Base-by-base conservation (phyloP, 2,888 invertebrate species). In the Cephus runcator region DNA sequence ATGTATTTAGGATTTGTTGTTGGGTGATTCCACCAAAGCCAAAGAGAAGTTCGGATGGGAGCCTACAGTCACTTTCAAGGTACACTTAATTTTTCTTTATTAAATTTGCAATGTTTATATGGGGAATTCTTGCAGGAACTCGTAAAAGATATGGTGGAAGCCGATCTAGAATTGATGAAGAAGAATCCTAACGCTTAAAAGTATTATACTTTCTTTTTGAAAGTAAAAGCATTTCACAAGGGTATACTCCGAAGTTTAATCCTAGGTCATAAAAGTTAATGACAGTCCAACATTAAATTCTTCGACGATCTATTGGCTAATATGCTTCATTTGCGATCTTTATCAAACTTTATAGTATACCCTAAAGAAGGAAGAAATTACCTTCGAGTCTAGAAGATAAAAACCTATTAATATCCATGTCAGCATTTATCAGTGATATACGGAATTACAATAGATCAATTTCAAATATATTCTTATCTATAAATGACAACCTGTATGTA, bases 11-110 rank as follows among this genome's bases (percentile, higher is more conserved):
- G 98, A 98, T 90, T 93, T 97, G 73, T 92, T 99, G 33, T 93
- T 97, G 80, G 99, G 99, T n/a, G 98, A 99, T 92, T 95, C 99
- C 1, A 94, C 95, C 0, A 99, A 99, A 93, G 99, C 99, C 0
- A 95, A 94, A 87, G 92, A 94, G 77, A 95, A 96, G 86, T 94
- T 99, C 73, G 96, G 97, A 69, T 99, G 99, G 99, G 91, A 93
- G 73, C 97, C 98, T 1, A 96, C 96, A 83, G 96, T 97, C 36
- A 93, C 95, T 73, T 98, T 95, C 89, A 87, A 93, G 90, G 93
- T 93, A 90, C 85, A 85, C 82, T 77, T 69, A 74, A 69, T 31
- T 12, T 56, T 23, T 56, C 23, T 56, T 77, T 6, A 74, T 15
- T 75, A n/a, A 75, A 71, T 75, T 34, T 69, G 75, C 34, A 74